Base-by-base conservation (phyloP, 2,888 invertebrate species). In the Hymenopus coronatus region DNA sequence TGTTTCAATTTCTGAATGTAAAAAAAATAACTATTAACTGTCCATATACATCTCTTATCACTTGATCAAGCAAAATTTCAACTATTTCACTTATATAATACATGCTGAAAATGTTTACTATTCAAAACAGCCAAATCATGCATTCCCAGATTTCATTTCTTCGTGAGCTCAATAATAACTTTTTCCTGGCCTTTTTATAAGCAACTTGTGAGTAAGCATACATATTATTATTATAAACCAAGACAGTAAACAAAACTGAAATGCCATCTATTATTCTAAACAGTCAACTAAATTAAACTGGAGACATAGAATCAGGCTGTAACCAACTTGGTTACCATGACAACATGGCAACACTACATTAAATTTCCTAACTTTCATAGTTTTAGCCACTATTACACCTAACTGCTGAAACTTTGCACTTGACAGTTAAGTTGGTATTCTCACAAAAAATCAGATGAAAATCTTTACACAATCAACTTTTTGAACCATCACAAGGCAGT, bases 21-120 rank as follows among this genome's bases (percentile, higher is more conserved):
- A 82, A 82, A 82, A 87, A 87, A 87, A 87, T 82, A 87, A 87
- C 87, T 87, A 82, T 82, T 33, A 87, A 70, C 82, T 87, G 33
- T 87, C 82, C 82, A 87, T 40, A 82, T 25, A 87, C 87, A 82
- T 87, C 28, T 70, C 54, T 70, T 70, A 70, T 86, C 27, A 54
- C 40, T 82, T 40, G 30, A 30, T 33, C 28, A 30, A 30, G 33
- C 30, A 84, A 84, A 84, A 20, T 70, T 70, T 70, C 54, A 70
- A 70, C 54, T 70, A 70, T 70, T 20, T 70, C 54, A 70, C 54
- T 70, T 70, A 70, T 70, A 70, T 70, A 70, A 20, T 70, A 70
- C 54, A 70, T 70, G 54, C 20, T 70, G 54, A 70, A 70, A 70
- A 70, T 54, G 54, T 70, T 70, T 25, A 70, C 54, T 70, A 70